These are phyloP conservation scores for Varanus salvator DNA, from an alignment of 2,113 vertebrate species.

Conservation along the genomic window DNA sequence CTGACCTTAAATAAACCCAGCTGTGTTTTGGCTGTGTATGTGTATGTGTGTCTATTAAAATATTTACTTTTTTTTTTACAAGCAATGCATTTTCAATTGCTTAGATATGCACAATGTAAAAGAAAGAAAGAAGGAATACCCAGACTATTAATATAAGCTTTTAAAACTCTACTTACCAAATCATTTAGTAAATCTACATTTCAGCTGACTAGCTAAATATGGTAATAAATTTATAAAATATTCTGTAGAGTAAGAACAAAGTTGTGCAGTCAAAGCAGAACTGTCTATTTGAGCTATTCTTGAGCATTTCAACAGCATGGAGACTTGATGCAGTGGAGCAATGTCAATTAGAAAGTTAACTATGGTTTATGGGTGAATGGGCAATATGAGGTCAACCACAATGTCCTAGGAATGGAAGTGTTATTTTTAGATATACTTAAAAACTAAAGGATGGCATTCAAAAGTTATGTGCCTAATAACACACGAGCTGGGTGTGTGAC, in stretches of 20 bases:
- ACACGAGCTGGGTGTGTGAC: neutral
- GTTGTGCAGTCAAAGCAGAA: conserved; percentile 5
- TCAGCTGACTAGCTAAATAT: neutral
- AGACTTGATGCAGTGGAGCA: conserved; percentile 15
- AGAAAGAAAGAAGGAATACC: neutral
- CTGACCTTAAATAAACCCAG: neutral
- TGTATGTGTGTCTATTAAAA: too few species aligned
- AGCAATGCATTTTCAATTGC: neutral
- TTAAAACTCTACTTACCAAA: neutral
- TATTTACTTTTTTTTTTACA: neutral
- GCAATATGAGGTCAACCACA: conserved; percentile 5
- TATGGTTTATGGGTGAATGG: conserved; percentile 33
- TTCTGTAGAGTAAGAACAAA: neutral
- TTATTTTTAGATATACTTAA: neutral
- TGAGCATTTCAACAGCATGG: conserved; percentile 4
- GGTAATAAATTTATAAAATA: neutral
- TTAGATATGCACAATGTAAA: neutral
- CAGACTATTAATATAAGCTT: neutral
- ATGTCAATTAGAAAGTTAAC: conserved; percentile 35
- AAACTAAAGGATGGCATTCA: conserved; percentile 15
- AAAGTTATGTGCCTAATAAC: conserved; percentile 15
- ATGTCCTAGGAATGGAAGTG: conserved; percentile 1
- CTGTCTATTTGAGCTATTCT: conserved; percentile 21
- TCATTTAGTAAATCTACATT: neutral
- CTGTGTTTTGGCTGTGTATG: neutral